Evolutionary conservation across 2,113 vertebrate genomes (phyloP).

Genomic region (Strix aluco): DNA sequence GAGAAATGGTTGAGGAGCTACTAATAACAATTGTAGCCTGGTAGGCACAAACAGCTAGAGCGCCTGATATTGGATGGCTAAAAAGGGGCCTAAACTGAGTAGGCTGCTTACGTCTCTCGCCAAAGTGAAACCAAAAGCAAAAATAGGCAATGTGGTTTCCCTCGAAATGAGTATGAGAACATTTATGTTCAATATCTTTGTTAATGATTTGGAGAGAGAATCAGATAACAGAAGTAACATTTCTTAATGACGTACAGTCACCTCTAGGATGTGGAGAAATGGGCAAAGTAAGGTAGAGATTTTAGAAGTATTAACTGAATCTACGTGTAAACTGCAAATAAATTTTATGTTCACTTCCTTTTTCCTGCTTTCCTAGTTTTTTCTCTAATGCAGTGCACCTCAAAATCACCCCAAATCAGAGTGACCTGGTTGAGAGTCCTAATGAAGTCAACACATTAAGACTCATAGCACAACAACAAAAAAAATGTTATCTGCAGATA

Average conservation of each 20-base stretch:
- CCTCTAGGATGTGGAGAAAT: neutral
- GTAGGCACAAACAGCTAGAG: neutral
- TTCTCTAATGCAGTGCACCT: neutral
- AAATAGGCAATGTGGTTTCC: neutral
- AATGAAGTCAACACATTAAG: neutral
- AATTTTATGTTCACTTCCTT: neutral
- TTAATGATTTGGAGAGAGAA: neutral
- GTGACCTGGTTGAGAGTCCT: neutral
- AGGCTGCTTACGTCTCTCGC: neutral
- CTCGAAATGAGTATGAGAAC: neutral
- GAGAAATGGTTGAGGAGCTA: neutral
- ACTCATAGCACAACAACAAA: neutral
- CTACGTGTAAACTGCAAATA: neutral
- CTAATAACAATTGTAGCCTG: neutral
- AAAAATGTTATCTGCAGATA: neutral
- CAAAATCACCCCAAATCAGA: neutral
- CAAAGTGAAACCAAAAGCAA: neutral
- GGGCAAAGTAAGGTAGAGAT: neutral
- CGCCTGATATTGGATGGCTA: neutral
- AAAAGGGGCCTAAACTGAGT: neutral
- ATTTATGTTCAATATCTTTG: neutral
- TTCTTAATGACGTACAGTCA: neutral
- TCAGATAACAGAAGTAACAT: neutral
- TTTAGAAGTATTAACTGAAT: neutral
- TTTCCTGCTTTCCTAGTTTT: neutral